phyloP scores from a whole-genome alignment of 2,888 invertebrate species.

The Netelia virgata region DNA sequence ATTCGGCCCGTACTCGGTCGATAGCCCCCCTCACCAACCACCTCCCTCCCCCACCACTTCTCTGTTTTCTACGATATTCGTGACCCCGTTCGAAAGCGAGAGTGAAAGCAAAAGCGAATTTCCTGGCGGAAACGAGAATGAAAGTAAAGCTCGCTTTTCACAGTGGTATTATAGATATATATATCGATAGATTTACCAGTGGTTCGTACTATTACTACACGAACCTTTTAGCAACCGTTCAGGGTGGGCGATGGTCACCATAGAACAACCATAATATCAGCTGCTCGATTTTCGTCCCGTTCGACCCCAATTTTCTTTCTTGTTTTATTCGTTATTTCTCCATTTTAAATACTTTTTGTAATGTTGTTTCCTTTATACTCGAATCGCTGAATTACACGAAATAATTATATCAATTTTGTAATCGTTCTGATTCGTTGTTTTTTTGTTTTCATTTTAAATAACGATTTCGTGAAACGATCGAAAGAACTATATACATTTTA shows the following conservation, averaged over 20 bases:
- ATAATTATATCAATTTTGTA: not conserved
- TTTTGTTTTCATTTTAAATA: not conserved
- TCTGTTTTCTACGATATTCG: slow-evolving; percentile 67
- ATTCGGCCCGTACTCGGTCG: slow-evolving; percentile 67
- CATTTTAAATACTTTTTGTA: not conserved
- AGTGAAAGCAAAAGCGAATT: slow-evolving; percentile 65
- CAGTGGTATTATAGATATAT: slow-evolving; percentile 6
- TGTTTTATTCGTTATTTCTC: not conserved
- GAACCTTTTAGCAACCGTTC: too few relatives aligned
- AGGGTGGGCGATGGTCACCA: too few relatives aligned
- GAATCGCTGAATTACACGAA: not conserved
- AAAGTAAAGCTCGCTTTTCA: slow-evolving; percentile 55
- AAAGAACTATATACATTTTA: not conserved
- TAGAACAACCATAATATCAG: too few relatives aligned
- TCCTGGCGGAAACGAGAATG: slow-evolving; percentile 60
- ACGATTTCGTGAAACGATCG: not conserved
- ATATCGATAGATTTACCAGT: not conserved
- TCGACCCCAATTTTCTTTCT: not conserved
- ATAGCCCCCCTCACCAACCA: slow-evolving; percentile 66
- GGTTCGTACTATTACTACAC: not conserved
- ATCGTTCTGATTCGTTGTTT: not conserved
- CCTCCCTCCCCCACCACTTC: not conserved
- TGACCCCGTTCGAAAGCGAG: slow-evolving; percentile 76
- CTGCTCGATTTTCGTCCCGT: too few relatives aligned
- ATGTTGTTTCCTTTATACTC: too few relatives aligned